Conservation (phyloP, 2,113 vertebrate genomes). For the Petromus typicus region DNA sequence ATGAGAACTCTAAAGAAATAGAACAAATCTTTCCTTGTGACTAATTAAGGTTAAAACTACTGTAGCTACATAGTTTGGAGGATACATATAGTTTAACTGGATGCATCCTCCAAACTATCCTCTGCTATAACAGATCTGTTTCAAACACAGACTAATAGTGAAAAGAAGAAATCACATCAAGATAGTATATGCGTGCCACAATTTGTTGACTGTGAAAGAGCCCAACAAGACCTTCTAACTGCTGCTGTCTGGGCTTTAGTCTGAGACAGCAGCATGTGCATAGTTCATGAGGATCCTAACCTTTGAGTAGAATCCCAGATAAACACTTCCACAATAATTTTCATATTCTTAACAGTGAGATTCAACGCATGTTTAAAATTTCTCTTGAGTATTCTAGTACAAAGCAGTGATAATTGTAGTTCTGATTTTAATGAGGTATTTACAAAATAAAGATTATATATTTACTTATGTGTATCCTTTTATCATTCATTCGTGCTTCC, state of each 20-base stretch:
- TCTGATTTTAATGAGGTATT: background rate
- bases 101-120: too few species aligned
- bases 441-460: background rate
- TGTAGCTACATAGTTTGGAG: background rate
- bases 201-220: too few species aligned
- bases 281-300: background rate
- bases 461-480: background rate
- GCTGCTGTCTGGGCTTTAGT: rapidly evolving
- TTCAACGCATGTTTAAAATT: background rate
- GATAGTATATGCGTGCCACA: rapidly evolving
- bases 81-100: background rate
- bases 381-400: background rate
- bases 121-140: background rate
- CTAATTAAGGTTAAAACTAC: background rate
- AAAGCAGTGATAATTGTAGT: background rate
- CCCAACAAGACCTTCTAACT: background rate
- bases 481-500: too few species aligned
- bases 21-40: background rate
- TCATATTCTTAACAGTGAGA: background rate
- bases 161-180: background rate
- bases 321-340: background rate
- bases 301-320: background rate
- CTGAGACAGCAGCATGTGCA: background rate
- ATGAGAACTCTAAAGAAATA: background rate
- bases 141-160: background rate